Conservation (phyloP, 2,797 vertebrate genomes). For the Diceros bicornis region DNA sequence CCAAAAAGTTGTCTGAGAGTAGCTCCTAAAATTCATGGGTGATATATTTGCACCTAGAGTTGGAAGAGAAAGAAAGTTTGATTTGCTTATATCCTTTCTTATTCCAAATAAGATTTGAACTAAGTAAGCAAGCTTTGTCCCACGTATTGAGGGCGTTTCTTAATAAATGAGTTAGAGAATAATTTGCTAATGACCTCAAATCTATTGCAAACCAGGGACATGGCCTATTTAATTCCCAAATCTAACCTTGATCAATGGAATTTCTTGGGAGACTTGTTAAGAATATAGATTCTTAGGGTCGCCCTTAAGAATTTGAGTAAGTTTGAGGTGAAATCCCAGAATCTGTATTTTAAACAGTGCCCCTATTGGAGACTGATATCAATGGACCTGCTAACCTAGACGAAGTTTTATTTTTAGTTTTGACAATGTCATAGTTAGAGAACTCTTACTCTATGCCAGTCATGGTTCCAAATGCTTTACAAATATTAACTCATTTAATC, state of each 20-base stretch:
- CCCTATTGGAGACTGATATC: background rate
- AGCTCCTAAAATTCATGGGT: constrained; percentile 27
- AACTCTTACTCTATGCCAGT: background rate
- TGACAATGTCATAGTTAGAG: background rate
- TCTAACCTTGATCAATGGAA: background rate
- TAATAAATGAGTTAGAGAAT: constrained; percentile 46
- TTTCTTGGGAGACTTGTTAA: constrained; percentile 40
- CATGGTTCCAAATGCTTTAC: background rate
- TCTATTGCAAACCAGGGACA: constrained; percentile 21
- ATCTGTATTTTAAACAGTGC: constrained; percentile 47
- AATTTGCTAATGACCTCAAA: constrained; percentile 50
- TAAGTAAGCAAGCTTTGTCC: background rate
- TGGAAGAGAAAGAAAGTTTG: background rate
- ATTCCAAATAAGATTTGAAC: constrained; percentile 16
- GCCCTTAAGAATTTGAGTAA: constrained; percentile 15
- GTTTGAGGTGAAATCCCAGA: background rate
- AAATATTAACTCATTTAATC: constrained; percentile 13
- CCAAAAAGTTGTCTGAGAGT: background rate
- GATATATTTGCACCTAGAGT: background rate
- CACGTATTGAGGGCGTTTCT: background rate
- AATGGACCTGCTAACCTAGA: background rate
- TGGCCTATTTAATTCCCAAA: constrained; percentile 33
- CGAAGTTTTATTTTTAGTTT: constrained; percentile 8
- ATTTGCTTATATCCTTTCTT: constrained; percentile 44
- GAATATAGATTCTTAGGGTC: background rate